Conservation (phyloP, 1,140 invertebrate genomes). For the Eriocheir sinensis region DNA sequence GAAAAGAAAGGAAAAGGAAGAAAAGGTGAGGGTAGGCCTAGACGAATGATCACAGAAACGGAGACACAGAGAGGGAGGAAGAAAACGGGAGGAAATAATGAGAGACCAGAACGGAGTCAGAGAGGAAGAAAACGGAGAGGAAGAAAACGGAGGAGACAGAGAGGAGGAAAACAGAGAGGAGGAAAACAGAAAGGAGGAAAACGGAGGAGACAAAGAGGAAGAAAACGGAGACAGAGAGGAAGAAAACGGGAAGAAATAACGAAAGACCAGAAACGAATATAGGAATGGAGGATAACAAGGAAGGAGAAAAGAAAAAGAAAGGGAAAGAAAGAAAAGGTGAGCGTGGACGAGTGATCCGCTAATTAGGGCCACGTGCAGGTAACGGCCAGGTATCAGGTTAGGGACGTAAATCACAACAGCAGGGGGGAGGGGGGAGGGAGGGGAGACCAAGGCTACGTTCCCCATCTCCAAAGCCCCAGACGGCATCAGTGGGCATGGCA, state of each 20-base stretch:
- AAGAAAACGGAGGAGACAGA: no score
- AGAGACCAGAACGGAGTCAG: background rate
- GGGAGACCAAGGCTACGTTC: no score
- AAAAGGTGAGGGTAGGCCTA: background rate
- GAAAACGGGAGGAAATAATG: background rate
- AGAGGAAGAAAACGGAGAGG: no score
- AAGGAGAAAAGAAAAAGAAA: background rate
- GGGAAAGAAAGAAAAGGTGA: background rate
- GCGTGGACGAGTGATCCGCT: background rate
- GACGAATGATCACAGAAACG: background rate
- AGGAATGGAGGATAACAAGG: background rate
- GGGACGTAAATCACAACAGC: background rate
- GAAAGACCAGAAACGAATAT: background rate
- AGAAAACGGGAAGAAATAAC: background rate
- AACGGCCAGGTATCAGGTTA: background rate
- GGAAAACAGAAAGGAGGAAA: no score
- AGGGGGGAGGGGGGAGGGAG: background rate
- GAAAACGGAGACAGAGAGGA: background rate
- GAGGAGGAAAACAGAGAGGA: no score
- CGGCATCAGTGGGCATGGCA: no score
- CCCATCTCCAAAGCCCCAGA: no score
- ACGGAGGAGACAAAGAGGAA: background rate
- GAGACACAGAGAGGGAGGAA: background rate
- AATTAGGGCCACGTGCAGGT: background rate
- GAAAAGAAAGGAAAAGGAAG: conserved; percentile 8